These are phyloP conservation scores for Trissolcus basalis DNA, from an alignment of 1,140 invertebrate genomes.

Conservation along the genomic window DNA sequence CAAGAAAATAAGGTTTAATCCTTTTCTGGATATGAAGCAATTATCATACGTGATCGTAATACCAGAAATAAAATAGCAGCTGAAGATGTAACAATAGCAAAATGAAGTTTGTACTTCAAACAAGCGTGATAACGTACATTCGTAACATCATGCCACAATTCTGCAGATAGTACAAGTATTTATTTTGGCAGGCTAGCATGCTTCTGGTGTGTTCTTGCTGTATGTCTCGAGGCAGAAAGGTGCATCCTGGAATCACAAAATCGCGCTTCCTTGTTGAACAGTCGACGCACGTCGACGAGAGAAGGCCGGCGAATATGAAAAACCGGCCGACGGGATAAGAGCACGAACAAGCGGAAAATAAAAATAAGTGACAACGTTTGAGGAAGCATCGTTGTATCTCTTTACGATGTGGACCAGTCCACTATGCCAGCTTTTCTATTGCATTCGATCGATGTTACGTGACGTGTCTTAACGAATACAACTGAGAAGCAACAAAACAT, in stretches of 20 bases:
- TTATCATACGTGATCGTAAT: slow-evolving; percentile 56
- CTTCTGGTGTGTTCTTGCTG: slow-evolving; percentile 52
- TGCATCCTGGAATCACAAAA: slow-evolving; percentile 59
- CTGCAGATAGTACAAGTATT: slow-evolving; percentile 59
- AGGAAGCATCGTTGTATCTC: slow-evolving; percentile 47
- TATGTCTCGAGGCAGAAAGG: slow-evolving; percentile 58
- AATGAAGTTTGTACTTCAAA: slow-evolving; percentile 56
- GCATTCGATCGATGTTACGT: slow-evolving; percentile 46
- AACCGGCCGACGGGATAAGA: slow-evolving; percentile 57
- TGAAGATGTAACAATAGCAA: slow-evolving; percentile 46
- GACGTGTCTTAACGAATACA: slow-evolving; percentile 40
- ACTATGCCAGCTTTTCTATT: slow-evolving; percentile 55
- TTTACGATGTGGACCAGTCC: slow-evolving; percentile 50
- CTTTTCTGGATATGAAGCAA: slow-evolving; percentile 21
- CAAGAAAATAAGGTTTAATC: background rate
- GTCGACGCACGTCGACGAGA: slow-evolving; percentile 53
- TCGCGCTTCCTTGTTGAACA: slow-evolving; percentile 52
- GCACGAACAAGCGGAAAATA: slow-evolving; percentile 52
- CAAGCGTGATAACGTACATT: slow-evolving; percentile 57
- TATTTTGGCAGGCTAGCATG: slow-evolving; percentile 55
- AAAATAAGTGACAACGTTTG: slow-evolving; percentile 55
- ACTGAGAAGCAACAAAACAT: background rate
- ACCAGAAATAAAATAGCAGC: slow-evolving; percentile 29
- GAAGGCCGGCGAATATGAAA: slow-evolving; percentile 60
- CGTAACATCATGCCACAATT: slow-evolving; percentile 52